These are phyloP conservation scores for Muraenolepis orangiensis DNA, from an alignment of 2,797 vertebrate genomes.

Conservation along the genomic window DNA sequence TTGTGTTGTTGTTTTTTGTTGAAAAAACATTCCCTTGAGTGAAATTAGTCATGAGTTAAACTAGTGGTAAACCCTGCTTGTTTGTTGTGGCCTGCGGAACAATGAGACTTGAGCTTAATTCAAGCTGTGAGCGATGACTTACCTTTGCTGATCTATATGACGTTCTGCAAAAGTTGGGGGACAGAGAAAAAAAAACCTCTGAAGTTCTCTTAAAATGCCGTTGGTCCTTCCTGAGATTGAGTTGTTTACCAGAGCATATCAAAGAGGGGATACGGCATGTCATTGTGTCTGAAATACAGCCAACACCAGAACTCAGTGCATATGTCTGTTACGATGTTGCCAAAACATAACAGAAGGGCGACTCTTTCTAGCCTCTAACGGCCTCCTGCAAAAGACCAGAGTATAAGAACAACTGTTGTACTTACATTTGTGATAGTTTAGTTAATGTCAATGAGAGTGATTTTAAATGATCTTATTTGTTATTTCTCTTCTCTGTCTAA, in stretches of 20 bases:
- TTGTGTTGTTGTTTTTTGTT: neutral
- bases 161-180: neutral
- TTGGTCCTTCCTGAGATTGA: neutral
- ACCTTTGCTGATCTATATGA: neutral
- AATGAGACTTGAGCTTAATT: neutral
- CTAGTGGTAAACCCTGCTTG: neutral
- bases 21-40: neutral
- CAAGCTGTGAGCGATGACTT: neutral
- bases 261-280: slow-evolving; percentile 38
- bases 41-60: neutral
- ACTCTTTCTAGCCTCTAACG: slow-evolving; percentile 13
- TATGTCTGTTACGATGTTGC: slow-evolving; percentile 38
- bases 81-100: neutral
- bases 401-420: neutral
- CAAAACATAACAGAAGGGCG: slow-evolving; percentile 32
- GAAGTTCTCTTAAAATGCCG: neutral
- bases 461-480: too few relatives aligned
- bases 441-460: too few relatives aligned
- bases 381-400: neutral
- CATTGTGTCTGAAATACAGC: slow-evolving; percentile 34
- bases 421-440: neutral
- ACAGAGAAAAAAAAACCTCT: neutral
- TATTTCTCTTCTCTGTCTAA: neutral
- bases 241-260: slow-evolving; percentile 29
- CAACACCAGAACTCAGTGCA: slow-evolving; percentile 27